Conservation (phyloP, 2,797 vertebrate species). For the Kryptopterus vitreolus region DNA sequence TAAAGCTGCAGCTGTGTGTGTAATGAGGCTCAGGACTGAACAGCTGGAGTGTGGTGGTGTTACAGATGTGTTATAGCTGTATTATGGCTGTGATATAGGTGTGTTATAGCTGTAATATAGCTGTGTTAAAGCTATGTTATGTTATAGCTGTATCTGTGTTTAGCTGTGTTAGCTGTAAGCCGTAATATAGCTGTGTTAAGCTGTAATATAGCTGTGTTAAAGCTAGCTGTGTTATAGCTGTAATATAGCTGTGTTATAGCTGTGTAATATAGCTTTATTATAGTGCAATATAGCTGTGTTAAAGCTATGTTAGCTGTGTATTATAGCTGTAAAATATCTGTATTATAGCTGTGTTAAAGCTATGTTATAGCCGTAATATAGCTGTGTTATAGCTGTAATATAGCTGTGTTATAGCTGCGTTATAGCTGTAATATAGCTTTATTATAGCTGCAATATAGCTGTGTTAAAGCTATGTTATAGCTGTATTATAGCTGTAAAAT, state of each 20-base stretch:
- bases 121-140: neutral
- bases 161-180: no score
- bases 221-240: neutral
- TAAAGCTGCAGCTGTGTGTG: constrained; percentile 4
- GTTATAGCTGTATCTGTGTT: no score
- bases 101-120: neutral
- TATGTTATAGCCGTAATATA: no score
- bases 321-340: no score
- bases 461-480: neutral
- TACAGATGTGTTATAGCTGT: neutral
- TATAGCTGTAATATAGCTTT: neutral
- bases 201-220: neutral
- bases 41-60: neutral
- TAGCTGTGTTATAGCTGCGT: neutral
- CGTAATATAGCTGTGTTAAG: neutral
- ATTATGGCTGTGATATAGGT: neutral
- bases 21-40: constrained; percentile 4
- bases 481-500: no score
- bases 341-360: neutral
- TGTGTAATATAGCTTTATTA: no score
- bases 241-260: neutral
- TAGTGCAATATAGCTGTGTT: no score
- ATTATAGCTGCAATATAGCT: neutral
- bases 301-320: neutral
- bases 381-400: neutral